Percentiles rank a stretch among this genome's conserved stretches.
These are phyloP conservation scores for Eupelmus urozonus DNA, from an alignment of 2,888 invertebrate species.

Conservation along the genomic window DNA sequence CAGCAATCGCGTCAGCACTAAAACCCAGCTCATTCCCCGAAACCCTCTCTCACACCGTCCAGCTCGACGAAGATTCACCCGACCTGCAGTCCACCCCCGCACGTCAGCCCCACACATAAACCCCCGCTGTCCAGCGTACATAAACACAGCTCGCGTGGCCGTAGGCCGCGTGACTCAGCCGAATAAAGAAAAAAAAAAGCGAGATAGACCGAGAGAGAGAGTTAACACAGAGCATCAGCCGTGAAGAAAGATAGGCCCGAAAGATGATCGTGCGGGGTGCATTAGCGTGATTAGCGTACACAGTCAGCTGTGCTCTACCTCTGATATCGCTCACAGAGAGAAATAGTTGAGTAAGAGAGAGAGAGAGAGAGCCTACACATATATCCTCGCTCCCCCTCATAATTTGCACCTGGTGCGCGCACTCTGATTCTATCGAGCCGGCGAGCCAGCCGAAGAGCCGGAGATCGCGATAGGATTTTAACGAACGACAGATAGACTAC, in stretches of 20 bases:
- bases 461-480: constrained; percentile 51
- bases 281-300: constrained; percentile 72
- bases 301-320: constrained; percentile 65
- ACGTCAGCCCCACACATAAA: background rate
- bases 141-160: constrained; percentile 33
- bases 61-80: no score
- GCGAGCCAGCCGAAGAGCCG: background rate
- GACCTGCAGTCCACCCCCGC: constrained; percentile 14
- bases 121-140: background rate
- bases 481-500: constrained; percentile 46
- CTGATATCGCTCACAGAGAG: constrained; percentile 24
- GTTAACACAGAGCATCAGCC: no score
- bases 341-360: constrained; percentile 5
- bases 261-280: constrained; percentile 64
- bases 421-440: constrained; percentile 72
- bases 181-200: constrained; percentile 32
- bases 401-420: constrained; percentile 75
- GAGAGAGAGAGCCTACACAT: constrained; percentile 4
- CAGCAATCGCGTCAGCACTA: no score
- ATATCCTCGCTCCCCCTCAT: constrained; percentile 67
- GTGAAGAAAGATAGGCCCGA: constrained; percentile 25
- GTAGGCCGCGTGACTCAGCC: constrained; percentile 50
- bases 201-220: background rate
- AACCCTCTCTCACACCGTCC: no score
- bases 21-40: no score